A percentile compares a stretch with the other conserved stretches of the same genome.
These are phyloP conservation scores for Plutella xylostella DNA, from an alignment of 2,888 invertebrate species.

Conservation along the genomic window DNA sequence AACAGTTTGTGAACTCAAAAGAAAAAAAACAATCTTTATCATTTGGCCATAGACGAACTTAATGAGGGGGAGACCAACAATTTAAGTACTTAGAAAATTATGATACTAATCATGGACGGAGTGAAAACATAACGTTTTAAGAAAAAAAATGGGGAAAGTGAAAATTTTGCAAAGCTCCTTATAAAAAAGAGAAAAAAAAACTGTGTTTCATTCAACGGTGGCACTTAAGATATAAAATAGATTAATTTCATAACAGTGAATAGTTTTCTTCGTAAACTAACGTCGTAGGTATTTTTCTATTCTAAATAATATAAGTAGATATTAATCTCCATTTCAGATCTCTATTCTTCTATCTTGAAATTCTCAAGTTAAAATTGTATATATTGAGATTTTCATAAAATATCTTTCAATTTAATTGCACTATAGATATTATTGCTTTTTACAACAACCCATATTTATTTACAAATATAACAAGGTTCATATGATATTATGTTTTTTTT, in stretches of 20 bases:
- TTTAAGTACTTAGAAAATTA: constrained; percentile 62
- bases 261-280: not conserved
- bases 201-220: not conserved
- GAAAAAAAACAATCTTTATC: no score
- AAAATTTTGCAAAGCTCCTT: no score
- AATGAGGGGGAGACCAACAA: constrained; percentile 37
- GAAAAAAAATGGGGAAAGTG: no score
- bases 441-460: constrained; percentile 1
- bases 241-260: not conserved
- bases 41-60: no score
- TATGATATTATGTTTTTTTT: not conserved
- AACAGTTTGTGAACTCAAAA: no score
- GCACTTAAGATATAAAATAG: not conserved
- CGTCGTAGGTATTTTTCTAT: not conserved
- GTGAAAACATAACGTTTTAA: constrained; percentile 33
- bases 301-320: constrained; percentile 16
- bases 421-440: constrained; percentile 24
- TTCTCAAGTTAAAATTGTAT: constrained; percentile 25
- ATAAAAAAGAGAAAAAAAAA: no score
- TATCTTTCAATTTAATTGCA: constrained; percentile 60
- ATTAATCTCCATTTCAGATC: constrained; percentile 68
- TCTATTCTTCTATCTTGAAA: constrained; percentile 37
- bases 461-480: no score
- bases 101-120: constrained; percentile 47
- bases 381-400: constrained; percentile 38